These are phyloP conservation scores for Adela reaumurella DNA, from an alignment of 2,888 invertebrate species.

Conservation along the genomic window DNA sequence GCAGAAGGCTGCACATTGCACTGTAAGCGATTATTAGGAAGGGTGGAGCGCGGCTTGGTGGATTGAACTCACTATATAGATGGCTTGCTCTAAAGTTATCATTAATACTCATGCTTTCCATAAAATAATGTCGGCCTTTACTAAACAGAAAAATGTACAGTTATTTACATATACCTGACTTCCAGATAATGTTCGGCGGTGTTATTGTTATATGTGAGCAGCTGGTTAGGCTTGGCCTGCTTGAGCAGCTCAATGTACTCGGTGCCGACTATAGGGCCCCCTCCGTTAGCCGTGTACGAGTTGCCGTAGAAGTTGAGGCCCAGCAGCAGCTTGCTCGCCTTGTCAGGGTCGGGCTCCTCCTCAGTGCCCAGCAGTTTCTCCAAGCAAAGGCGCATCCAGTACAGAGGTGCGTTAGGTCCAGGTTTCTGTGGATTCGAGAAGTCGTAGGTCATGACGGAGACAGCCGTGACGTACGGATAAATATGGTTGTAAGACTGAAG, in stretches of 20 bases:
- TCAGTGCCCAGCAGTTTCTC: constrained; percentile 69
- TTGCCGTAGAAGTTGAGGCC: constrained; percentile 95
- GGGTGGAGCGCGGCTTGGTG: too few relatives aligned
- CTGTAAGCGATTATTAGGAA: too few relatives aligned
- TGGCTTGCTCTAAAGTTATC: too few relatives aligned
- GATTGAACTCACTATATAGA: too few relatives aligned
- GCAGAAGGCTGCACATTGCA: too few relatives aligned
- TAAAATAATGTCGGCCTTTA: too few relatives aligned
- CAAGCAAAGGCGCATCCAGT: constrained; percentile 78
- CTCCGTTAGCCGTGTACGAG: constrained; percentile 77
- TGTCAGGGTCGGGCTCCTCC: constrained; percentile 48
- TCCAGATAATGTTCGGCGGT: constrained; percentile 84
- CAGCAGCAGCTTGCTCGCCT: constrained; percentile 74
- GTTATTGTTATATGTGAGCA: constrained; percentile 70
- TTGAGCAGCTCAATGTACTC: constrained; percentile 76
- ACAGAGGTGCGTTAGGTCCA: constrained; percentile 86
- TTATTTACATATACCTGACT: constrained; percentile 64
- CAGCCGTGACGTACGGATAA: constrained; percentile 73
- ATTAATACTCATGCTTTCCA: too few relatives aligned
- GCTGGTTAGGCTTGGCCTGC: constrained; percentile 66
- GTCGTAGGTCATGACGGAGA: constrained; percentile 97
- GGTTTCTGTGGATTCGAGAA: constrained; percentile 80
- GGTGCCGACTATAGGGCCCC: constrained; percentile 75
- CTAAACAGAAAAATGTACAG: too few relatives aligned
- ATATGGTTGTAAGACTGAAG: constrained; percentile 74